Evolutionary conservation across 2,888 invertebrate genomes (phyloP), one percentile per base, ranked within the genome.

Genomic region (Drosophila kanekoi): DNA sequence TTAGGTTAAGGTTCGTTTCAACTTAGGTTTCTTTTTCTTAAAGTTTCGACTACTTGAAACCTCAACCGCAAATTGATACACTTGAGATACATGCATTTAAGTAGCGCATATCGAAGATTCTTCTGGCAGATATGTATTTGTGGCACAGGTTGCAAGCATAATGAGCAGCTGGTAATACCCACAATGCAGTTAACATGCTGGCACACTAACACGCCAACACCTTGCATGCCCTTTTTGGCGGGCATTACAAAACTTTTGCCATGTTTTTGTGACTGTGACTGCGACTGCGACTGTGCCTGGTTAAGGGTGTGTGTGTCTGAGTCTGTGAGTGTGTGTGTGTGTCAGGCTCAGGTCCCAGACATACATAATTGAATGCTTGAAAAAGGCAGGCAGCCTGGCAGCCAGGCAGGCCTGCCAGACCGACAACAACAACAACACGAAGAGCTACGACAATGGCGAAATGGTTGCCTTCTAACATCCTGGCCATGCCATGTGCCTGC

Each of bases 331-430:
- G 51, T 75, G 61, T 79, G 85, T 73, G 82, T 87, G 70, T 87
- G 88, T 77, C 86, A 87, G 86, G 62, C 80, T 72, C 83, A 87
- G 88, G 71, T 77, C 80, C 86, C 82, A 83, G 83, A 87, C 88
- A 87, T 87, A 84, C 80, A 84, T 84, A 84, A 84, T 84, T 84
- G 83, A 89, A 88, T 88, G 89, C 85, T 87, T 72, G 89, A 79
- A 86, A 84, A 88, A 84, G 87, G 83, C 84, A 74, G 75, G 62
- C 71, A 61, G 61, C 23, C 23, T 23, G 23, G 23, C 23, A 23
- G 35, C 38, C 54, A 53, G 62, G 71, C 58, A 62, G 77, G 51
- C 54, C 47, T 51, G 64, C 13, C 60, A 64, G 13, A 47, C 54
- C 47, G 47, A 44, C 41, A 68, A 53, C 16, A 41, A 35, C 54